phyloP scores from a whole-genome alignment of 2,113 vertebrate species.

The Trochalopteron elliotii region DNA sequence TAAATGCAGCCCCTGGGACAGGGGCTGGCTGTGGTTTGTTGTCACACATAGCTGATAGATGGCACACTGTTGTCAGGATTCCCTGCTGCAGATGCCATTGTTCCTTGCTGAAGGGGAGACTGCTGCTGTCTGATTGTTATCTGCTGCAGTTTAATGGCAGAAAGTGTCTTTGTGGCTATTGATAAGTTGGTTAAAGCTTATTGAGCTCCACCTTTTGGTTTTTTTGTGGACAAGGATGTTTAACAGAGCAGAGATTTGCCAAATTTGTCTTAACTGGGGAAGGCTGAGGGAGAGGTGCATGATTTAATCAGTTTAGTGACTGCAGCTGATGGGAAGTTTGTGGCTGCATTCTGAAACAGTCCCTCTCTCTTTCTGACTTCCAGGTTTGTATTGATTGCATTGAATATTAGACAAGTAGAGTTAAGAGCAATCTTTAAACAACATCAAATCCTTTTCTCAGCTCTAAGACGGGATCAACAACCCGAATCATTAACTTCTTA shows the following conservation, averaged over 20 bases:
- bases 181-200: background rate
- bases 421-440: slow-evolving; percentile 21
- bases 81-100: background rate
- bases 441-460: background rate
- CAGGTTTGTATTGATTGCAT: background rate
- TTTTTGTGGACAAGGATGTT: background rate
- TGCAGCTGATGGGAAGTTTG: background rate
- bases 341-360: background rate
- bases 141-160: background rate
- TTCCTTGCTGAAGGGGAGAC: background rate
- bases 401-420: background rate
- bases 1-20: background rate
- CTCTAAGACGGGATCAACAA: background rate
- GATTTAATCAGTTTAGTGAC: background rate
- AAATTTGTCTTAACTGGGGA: background rate
- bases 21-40: background rate
- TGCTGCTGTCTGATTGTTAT: background rate
- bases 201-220: background rate
- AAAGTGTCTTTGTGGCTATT: background rate
- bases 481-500: background rate
- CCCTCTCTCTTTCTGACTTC: background rate
- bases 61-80: background rate
- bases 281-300: background rate
- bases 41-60: background rate
- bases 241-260: background rate